Percentiles rank a stretch among this genome's conserved stretches.
Conservation (phyloP, 2,888 invertebrate species). For the Ophonus ardosiacus region DNA sequence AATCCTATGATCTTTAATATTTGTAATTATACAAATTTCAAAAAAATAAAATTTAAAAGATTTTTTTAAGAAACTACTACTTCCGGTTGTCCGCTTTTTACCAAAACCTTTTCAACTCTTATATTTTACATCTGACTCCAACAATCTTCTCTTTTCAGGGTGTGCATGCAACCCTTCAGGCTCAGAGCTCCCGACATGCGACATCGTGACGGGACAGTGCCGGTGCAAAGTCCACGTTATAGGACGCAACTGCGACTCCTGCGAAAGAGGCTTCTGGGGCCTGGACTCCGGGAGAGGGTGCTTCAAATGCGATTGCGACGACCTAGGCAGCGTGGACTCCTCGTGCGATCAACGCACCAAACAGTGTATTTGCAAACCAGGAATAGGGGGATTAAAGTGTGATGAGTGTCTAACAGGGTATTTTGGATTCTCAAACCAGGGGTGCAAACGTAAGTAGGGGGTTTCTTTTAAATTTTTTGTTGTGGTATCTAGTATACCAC, state of each 20-base stretch:
- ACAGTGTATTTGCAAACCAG: conserved; percentile 87
- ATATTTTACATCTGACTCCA: no score
- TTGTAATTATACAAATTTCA: no score
- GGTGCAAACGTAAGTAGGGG: conserved; percentile 83
- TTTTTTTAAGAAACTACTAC: no score
- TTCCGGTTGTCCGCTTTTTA: no score
- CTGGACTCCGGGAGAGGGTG: conserved; percentile 86
- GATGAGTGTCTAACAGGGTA: conserved; percentile 86
- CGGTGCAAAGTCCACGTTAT: conserved; percentile 85
- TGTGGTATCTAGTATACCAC: not conserved
- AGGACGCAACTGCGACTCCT: conserved; percentile 86
- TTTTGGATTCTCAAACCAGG: conserved; percentile 86
- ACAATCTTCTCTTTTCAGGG: conserved; percentile 79
- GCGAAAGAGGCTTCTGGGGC: conserved; percentile 89
- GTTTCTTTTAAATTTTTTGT: not conserved
- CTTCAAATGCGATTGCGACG: conserved; percentile 88
- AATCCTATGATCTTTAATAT: no score
- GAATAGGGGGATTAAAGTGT: conserved; percentile 86
- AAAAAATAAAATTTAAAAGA: no score
- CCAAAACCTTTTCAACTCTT: no score
- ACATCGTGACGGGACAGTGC: conserved; percentile 88
- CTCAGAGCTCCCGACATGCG: conserved; percentile 84
- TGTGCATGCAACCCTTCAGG: conserved; percentile 90
- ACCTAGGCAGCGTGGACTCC: conserved; percentile 81
- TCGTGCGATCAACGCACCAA: conserved; percentile 87